Percentiles rank a stretch among this genome's conserved stretches.
Conservation (phyloP, 2,888 invertebrate species). For the Tetropium fuscum region DNA sequence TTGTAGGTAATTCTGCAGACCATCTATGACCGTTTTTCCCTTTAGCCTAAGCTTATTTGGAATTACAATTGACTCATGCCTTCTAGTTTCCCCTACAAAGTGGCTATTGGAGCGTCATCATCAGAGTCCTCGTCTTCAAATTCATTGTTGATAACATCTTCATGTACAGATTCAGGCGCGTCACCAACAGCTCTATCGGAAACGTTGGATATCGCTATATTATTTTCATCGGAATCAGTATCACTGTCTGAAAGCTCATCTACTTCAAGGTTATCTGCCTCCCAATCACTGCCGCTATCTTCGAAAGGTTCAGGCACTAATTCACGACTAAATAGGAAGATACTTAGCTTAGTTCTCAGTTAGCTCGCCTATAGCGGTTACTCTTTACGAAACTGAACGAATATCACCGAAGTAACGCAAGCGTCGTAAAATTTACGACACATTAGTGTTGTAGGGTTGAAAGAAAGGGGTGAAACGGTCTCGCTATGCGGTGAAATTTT, state of each 20-base stretch:
- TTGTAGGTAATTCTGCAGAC: neutral
- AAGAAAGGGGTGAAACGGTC: too few species aligned
- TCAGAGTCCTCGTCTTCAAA: neutral
- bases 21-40: neutral
- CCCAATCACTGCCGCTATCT: too few species aligned
- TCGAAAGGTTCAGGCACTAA: too few species aligned
- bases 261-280: too few species aligned
- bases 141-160: neutral
- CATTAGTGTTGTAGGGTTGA: neutral
- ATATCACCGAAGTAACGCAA: neutral
- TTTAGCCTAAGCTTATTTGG: neutral
- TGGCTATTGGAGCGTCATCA: neutral
- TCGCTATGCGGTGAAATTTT: too few species aligned
- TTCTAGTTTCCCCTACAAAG: neutral
- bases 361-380: too few species aligned
- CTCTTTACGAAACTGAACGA: too few species aligned
- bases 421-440: neutral
- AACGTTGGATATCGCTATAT: neutral
- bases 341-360: too few species aligned
- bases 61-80: neutral
- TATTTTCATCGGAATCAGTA: too few species aligned
- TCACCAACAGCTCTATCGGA: neutral
- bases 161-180: neutral
- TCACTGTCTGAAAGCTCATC: too few species aligned
- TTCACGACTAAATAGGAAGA: too few species aligned